phyloP scores from a whole-genome alignment of 2,113 vertebrate species.

The Semicossyphus pulcher region DNA sequence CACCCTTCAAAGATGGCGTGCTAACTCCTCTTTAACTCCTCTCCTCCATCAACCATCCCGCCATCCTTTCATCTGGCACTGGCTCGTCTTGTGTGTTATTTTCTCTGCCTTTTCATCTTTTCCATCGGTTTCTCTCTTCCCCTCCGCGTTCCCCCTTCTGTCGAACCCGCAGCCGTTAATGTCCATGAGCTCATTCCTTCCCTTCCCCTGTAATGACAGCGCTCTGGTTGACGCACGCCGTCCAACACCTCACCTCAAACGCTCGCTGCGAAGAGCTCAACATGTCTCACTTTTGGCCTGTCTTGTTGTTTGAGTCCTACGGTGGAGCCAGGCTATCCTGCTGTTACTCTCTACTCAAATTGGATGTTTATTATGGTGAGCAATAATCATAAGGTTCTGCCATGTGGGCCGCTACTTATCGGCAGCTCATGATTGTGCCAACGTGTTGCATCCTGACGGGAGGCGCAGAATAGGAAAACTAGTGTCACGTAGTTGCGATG shows the following conservation, averaged over 20 bases:
- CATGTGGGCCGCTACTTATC: conserved; percentile 32
- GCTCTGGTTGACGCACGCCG: conserved; percentile 69
- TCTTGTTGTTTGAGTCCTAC: neutral
- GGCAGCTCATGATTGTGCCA: conserved; percentile 49
- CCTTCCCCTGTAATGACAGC: conserved; percentile 74
- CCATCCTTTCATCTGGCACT: conserved; percentile 69
- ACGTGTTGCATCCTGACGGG: conserved; percentile 62
- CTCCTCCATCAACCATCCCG: conserved; percentile 60
- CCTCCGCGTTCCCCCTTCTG: conserved; percentile 43
- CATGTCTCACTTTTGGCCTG: conserved; percentile 31
- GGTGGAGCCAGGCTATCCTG: neutral
- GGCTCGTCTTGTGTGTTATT: conserved; percentile 66
- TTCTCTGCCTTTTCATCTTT: conserved; percentile 82
- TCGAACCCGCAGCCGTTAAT: conserved; percentile 76
- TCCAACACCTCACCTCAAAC: conserved; percentile 76
- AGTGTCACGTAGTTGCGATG: conserved; percentile 32
- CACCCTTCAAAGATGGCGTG: conserved; percentile 60
- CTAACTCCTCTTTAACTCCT: conserved; percentile 70
- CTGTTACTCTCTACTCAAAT: conserved; percentile 35
- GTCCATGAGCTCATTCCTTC: conserved; percentile 84
- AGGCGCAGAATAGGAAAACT: conserved; percentile 58
- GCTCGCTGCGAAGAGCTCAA: conserved; percentile 36
- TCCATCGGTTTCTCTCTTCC: conserved; percentile 74
- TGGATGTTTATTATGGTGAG: conserved; percentile 57
- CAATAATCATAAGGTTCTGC: conserved; percentile 51